phyloP scores from a whole-genome alignment of 2,797 vertebrate genomes.

The Pogoniulus pusillus region DNA sequence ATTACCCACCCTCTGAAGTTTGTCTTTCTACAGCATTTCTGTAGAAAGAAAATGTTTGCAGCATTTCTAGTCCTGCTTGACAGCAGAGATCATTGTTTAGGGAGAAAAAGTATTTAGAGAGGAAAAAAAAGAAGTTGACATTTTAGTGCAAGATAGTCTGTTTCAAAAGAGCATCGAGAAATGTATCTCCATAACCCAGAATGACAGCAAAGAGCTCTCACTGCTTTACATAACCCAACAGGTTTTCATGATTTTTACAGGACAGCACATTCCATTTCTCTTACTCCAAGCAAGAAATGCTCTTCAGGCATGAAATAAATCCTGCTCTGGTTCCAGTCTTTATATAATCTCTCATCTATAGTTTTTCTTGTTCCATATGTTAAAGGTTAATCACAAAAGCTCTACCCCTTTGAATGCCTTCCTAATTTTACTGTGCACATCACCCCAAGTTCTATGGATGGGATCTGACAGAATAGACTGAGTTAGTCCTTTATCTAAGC shows the following conservation, averaged over 20 bases:
- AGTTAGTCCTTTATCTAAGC: conserved; percentile 9
- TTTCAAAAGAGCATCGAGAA: conserved; percentile 4
- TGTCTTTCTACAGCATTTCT: not conserved
- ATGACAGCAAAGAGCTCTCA: not conserved
- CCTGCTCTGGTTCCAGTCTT: conserved; percentile 6
- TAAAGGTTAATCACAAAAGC: conserved; percentile 40
- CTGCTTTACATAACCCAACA: not conserved
- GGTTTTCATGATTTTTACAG: conserved; percentile 27
- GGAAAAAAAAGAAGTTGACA: not conserved
- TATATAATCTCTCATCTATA: conserved; percentile 28
- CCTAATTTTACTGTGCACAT: conserved; percentile 33
- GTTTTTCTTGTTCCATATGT: conserved; percentile 12
- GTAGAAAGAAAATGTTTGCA: not conserved
- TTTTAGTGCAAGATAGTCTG: not conserved
- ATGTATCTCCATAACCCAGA: not conserved
- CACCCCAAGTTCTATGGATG: not conserved
- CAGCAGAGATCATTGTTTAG: not conserved
- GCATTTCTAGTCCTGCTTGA: not conserved
- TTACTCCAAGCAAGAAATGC: not conserved
- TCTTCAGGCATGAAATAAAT: conserved; percentile 46
- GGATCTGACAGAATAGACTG: conserved; percentile 23
- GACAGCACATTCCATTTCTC: conserved; percentile 38
- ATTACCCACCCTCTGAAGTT: not conserved
- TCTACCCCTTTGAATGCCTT: not conserved
- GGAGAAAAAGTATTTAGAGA: not conserved